Percentiles rank a stretch among this genome's conserved stretches.
Evolutionary conservation across 1,140 invertebrate species (phyloP).

Genomic region (Oscheius sp.): DNA sequence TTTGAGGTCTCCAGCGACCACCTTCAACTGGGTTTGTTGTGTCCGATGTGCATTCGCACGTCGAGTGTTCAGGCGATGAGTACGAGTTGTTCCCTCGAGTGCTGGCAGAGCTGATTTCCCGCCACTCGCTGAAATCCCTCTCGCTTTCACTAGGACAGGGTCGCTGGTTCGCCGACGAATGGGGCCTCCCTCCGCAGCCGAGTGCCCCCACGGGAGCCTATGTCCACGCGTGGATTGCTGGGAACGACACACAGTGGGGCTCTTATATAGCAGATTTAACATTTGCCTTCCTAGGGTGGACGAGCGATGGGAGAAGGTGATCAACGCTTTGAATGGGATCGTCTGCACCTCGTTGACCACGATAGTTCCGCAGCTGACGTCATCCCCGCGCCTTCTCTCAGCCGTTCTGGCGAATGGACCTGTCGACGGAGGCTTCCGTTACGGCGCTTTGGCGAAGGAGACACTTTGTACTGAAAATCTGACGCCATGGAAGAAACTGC

Average conservation of each 20-base stretch:
- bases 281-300: constrained; percentile 67
- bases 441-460: constrained; percentile 85
- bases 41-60: background rate
- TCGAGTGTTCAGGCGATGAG: background rate
- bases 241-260: constrained; percentile 49
- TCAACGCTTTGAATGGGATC: constrained; percentile 83
- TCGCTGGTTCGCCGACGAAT: constrained; percentile 82
- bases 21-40: background rate
- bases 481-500: constrained; percentile 92
- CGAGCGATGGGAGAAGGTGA: constrained; percentile 79
- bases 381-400: constrained; percentile 73
- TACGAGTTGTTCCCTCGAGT: constrained; percentile 83
- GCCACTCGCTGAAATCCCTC: constrained; percentile 81
- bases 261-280: constrained; percentile 19
- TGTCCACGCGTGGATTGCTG: constrained; percentile 84
- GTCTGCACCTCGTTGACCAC: constrained; percentile 95
- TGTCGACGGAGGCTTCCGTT: too few species aligned
- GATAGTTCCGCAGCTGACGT: constrained; percentile 81
- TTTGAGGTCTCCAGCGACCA: background rate
- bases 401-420: too few species aligned
- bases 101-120: constrained; percentile 81
- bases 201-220: constrained; percentile 87
- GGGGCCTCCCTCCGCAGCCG: constrained; percentile 81
- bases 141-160: constrained; percentile 87
- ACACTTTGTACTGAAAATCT: constrained; percentile 97